A percentile compares a stretch with the other conserved stretches of the same genome.
Evolutionary conservation across 2,888 invertebrate genomes (phyloP).

Genomic region (Aphodius sticticus): DNA sequence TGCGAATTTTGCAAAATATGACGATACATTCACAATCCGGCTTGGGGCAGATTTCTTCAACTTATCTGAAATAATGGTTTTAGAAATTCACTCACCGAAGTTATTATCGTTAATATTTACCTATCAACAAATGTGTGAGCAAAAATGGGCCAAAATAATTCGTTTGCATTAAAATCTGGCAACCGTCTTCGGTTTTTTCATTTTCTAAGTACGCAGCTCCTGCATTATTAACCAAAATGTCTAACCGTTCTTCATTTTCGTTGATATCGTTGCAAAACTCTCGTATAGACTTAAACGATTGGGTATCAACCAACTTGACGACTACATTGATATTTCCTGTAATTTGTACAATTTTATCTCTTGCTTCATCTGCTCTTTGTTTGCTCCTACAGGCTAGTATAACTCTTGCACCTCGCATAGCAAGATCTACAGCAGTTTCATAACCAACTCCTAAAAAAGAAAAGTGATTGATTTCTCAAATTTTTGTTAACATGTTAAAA

Average conservation of each 20-base stretch:
- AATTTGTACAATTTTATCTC: constrained; percentile 46
- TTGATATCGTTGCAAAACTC: constrained; percentile 68
- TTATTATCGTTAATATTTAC: constrained; percentile 45
- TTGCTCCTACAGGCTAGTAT: constrained; percentile 63
- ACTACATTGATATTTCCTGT: constrained; percentile 54
- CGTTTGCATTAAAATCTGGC: constrained; percentile 64
- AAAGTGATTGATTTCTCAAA: too few relatives aligned
- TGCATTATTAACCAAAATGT: constrained; percentile 72
- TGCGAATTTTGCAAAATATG: constrained; percentile 32
- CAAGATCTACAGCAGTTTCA: constrained; percentile 57
- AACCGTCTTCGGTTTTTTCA: constrained; percentile 66
- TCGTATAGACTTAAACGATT: constrained; percentile 65
- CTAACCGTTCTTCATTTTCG: constrained; percentile 63
- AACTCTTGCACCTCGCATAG: constrained; percentile 61
- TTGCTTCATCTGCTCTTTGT: constrained; percentile 36
- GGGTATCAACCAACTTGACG: constrained; percentile 62
- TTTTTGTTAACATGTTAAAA: too few relatives aligned
- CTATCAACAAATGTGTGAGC: constrained; percentile 70
- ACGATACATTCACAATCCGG: constrained; percentile 51
- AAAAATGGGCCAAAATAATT: constrained; percentile 59
- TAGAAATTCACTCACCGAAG: not conserved
- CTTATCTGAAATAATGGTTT: constrained; percentile 57
- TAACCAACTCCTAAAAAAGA: constrained; percentile 56
- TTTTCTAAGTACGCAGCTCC: constrained; percentile 62
- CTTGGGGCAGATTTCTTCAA: constrained; percentile 53